Evolutionary conservation across 2,888 invertebrate genomes (phyloP).

Genomic region (Meliscaeva auricollis): DNA sequence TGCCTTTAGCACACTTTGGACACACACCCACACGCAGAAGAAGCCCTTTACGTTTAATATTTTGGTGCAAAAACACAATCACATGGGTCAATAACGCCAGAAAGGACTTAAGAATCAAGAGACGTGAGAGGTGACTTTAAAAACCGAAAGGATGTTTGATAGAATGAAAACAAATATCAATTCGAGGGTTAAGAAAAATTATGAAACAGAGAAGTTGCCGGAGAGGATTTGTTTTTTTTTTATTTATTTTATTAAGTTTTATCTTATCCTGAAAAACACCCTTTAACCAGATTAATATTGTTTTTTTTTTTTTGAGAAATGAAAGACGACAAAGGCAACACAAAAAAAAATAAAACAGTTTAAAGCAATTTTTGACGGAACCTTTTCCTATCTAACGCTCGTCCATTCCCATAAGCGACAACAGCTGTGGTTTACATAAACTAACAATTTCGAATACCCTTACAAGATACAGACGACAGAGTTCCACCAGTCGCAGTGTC

Average conservation of each 20-base stretch:
- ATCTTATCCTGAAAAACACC: not conserved
- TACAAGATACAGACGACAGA: too few species aligned
- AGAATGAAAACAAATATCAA: constrained; percentile 28
- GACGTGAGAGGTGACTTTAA: not conserved
- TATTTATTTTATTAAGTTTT: not conserved
- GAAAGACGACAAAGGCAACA: not conserved
- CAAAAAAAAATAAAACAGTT: not conserved
- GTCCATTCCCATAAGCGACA: too few species aligned
- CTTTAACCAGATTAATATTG: constrained; percentile 29
- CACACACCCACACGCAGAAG: not conserved
- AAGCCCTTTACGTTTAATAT: not conserved
- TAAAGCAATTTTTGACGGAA: too few species aligned
- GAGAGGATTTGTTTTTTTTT: constrained; percentile 2
- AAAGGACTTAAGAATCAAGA: constrained; percentile 18
- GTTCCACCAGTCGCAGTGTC: too few species aligned
- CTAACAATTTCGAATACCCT: too few species aligned
- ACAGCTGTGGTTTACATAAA: too few species aligned
- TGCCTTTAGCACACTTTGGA: not conserved
- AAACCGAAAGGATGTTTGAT: not conserved
- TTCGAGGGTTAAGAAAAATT: constrained; percentile 42
- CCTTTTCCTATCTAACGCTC: too few species aligned
- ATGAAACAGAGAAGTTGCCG: constrained; percentile 27
- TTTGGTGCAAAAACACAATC: constrained; percentile 6
- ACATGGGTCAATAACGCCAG: constrained; percentile 11
- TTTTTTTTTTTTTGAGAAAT: constrained; percentile 16